Conservation (phyloP, 2,797 vertebrate genomes). For the Mionectes olivaceus region DNA sequence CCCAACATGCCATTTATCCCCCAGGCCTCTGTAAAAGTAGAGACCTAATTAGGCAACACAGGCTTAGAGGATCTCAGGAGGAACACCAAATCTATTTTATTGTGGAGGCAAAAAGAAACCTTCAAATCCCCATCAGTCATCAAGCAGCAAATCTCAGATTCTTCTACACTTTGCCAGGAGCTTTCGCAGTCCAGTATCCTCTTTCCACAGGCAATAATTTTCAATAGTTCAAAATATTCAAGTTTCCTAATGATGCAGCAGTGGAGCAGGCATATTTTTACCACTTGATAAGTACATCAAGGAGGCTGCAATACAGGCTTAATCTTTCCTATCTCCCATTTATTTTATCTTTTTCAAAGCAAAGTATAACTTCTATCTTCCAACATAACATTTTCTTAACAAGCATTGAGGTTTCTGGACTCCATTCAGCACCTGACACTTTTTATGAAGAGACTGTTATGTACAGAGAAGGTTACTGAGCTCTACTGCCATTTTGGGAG, state of each 20-base stretch:
- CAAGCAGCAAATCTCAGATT: neutral
- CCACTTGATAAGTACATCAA: neutral
- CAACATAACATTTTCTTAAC: neutral
- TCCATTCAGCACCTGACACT: neutral
- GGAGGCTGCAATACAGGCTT: neutral
- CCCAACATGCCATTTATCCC: neutral
- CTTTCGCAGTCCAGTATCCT: neutral
- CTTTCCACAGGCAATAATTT: neutral
- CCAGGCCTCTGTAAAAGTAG: neutral
- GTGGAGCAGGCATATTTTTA: neutral
- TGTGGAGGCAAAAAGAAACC: neutral
- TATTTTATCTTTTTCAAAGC: neutral
- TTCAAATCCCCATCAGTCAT: neutral
- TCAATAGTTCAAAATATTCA: neutral
- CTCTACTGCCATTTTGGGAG: neutral
- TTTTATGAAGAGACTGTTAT: neutral
- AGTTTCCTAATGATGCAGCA: neutral
- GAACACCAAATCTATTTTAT: neutral
- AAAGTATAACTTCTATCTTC: neutral
- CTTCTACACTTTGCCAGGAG: neutral
- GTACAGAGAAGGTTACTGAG: neutral
- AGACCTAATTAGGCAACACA: neutral
- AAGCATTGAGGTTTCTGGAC: neutral
- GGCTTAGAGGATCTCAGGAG: neutral
- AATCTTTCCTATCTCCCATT: neutral